phyloP scores from a whole-genome alignment of 2,113 vertebrate genomes.

The Tiliqua scincoides region DNA sequence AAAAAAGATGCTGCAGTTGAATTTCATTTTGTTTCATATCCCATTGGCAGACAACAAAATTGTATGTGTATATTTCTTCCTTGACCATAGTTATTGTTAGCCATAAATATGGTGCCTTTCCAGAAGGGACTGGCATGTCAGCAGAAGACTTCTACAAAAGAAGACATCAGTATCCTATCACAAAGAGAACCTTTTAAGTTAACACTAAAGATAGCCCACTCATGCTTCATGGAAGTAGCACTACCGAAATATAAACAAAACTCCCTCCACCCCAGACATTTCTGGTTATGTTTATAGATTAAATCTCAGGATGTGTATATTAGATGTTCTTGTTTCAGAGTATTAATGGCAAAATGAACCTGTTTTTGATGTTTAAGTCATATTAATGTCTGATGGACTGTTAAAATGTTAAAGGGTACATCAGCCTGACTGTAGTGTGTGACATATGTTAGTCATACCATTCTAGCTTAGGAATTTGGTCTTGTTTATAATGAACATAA shows the following conservation, averaged over 20 bases:
- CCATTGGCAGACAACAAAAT: constrained; percentile 47
- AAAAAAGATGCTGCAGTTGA: background rate
- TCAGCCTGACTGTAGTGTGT: constrained; percentile 66
- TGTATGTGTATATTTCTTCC: constrained; percentile 10
- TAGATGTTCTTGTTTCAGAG: constrained; percentile 76
- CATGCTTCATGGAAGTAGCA: constrained; percentile 74
- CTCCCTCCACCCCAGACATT: constrained; percentile 71
- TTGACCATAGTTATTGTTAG: constrained; percentile 67
- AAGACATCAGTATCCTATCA: constrained; percentile 51
- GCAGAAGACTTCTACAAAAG: constrained; percentile 65
- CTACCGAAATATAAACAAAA: constrained; percentile 76
- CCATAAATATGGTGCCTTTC: constrained; percentile 64
- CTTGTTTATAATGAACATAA: constrained; percentile 75
- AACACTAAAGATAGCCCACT: constrained; percentile 67
- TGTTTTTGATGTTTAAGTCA: constrained; percentile 78
- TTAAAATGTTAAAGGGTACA: constrained; percentile 76
- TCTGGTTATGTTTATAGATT: constrained; percentile 81
- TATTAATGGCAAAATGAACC: constrained; percentile 81
- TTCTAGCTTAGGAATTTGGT: constrained; percentile 70
- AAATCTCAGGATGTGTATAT: constrained; percentile 84
- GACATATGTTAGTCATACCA: constrained; percentile 69
- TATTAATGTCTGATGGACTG: constrained; percentile 82
- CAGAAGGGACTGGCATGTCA: constrained; percentile 73
- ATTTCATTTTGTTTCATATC: constrained; percentile 44
- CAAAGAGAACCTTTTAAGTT: constrained; percentile 60